A percentile compares a stretch with the other conserved stretches of the same genome.
Conservation (phyloP, 2,113 vertebrate species). For the Myotis davidii region DNA sequence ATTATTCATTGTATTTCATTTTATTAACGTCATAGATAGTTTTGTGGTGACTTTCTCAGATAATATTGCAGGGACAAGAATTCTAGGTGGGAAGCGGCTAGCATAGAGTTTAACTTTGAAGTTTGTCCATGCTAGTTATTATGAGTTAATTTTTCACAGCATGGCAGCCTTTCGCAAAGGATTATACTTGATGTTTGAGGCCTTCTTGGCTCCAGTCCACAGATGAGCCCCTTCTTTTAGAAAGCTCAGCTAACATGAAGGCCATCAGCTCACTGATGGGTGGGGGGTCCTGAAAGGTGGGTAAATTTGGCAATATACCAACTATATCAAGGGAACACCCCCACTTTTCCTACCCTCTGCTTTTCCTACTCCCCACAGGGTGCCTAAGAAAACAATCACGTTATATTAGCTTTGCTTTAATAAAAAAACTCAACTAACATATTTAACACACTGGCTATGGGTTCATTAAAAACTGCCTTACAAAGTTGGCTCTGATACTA, state of each 20-base stretch:
- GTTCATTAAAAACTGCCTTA: slow-evolving; percentile 79
- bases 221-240: slow-evolving; percentile 47
- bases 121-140: not conserved
- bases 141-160: slow-evolving; percentile 10
- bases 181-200: not conserved
- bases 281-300: slow-evolving; percentile 60
- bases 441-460: slow-evolving; percentile 76
- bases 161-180: not conserved
- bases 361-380: slow-evolving; percentile 57
- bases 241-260: slow-evolving; percentile 38
- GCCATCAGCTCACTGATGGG: slow-evolving; percentile 7
- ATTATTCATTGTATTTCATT: not conserved
- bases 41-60: not conserved
- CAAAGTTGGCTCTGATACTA: slow-evolving; percentile 70
- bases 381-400: slow-evolving; percentile 76
- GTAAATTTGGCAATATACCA: slow-evolving; percentile 59
- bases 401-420: slow-evolving; percentile 79
- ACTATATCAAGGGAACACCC: slow-evolving; percentile 46
- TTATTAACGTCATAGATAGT: not conserved
- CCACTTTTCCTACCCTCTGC: slow-evolving; percentile 33
- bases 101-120: not conserved
- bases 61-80: not conserved
- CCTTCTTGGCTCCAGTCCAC: not conserved
- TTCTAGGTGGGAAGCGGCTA: not conserved
- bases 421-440: slow-evolving; percentile 81